Base-by-base conservation (phyloP, 2,113 vertebrate genomes). In the Hippocampus comes region DNA sequence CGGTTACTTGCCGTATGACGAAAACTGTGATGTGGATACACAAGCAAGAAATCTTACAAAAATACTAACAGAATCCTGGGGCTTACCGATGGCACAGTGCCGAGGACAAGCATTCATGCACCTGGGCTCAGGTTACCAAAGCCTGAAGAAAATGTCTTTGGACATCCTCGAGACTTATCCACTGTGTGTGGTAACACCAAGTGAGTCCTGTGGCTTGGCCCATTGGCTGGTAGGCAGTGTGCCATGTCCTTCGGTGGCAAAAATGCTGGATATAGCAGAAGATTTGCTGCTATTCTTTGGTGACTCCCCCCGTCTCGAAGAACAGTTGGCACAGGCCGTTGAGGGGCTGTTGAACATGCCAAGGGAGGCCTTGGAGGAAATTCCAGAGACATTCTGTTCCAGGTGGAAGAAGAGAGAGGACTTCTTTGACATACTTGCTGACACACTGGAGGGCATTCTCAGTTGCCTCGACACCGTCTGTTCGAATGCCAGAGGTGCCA, bases 361-460 rank as follows among this genome's bases (percentile, higher is more conserved):
- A 70, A 90, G 18, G 73, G 92, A 94, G 14, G 91, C 91, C 14
- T 82, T 93, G 59, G 91, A 89, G 14, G 93, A 96, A 77, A 85
- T 96, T 66, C 95, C 96, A 73, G 92, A 96, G 73, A 93, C 96
- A 1, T 94, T 94, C 69, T 94, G 83, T 69, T 95, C 95, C 2
- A 94, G 93, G 61, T 98, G 96, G 97, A 95, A 93, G 23, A 94
- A 93, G 78, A 93, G 95, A 46, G 96, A 99, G 1, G 96, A 99
- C 74, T 90, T 93, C 74, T 98, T 98, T 41, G 96, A 98, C 82
- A 89, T 97, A 70, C 84, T 96, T 1, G 93, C 95, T 14, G 95
- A 97, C 76, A 95, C 97, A 25, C 67, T 98, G 1, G 94, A 98
- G 79, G 94, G 95, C 0, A 72, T 96, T 48, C 91, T 98, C 4